Evolutionary conservation across 2,888 invertebrate genomes (phyloP).

Genomic region (Cyrtodaria siliqua): DNA sequence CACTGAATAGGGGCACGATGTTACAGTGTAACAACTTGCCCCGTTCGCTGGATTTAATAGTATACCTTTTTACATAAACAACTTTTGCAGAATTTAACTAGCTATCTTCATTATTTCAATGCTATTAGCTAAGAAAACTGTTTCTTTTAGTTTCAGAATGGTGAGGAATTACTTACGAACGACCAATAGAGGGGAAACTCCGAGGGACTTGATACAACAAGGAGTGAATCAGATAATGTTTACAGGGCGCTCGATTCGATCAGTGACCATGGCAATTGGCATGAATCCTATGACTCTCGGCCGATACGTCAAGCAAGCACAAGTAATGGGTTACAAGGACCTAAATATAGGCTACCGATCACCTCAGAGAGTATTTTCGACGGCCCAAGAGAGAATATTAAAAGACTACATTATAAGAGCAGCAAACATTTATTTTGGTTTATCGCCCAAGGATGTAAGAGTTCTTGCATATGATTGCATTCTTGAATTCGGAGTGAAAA

Average conservation of each 20-base stretch:
- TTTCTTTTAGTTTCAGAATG: too few species aligned
- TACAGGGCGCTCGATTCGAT: constrained; percentile 34
- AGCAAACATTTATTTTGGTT: too few species aligned
- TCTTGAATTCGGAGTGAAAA: too few species aligned
- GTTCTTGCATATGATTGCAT: too few species aligned
- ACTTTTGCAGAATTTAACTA: too few species aligned
- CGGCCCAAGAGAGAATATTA: too few species aligned
- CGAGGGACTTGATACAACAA: constrained; percentile 13
- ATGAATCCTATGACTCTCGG: constrained; percentile 13
- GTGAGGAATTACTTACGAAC: too few species aligned
- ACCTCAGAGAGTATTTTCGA: constrained; percentile 14
- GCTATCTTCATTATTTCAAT: too few species aligned
- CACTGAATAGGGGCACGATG: constrained; percentile 7
- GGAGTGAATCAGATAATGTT: constrained; percentile 35
- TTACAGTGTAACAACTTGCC: constrained; percentile 12
- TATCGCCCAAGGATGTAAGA: too few species aligned
- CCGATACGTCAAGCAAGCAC: too few species aligned
- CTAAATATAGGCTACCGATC: constrained; percentile 34
- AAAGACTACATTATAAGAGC: constrained; percentile 22
- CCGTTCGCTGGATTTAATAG: background rate
- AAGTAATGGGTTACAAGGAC: constrained; percentile 33
- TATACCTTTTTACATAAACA: too few species aligned
- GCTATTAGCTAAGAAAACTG: too few species aligned
- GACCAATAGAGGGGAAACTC: constrained; percentile 20
- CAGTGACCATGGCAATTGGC: constrained; percentile 33